phyloP scores from a whole-genome alignment of 2,113 vertebrate species.

The Lampris megalopsis region DNA sequence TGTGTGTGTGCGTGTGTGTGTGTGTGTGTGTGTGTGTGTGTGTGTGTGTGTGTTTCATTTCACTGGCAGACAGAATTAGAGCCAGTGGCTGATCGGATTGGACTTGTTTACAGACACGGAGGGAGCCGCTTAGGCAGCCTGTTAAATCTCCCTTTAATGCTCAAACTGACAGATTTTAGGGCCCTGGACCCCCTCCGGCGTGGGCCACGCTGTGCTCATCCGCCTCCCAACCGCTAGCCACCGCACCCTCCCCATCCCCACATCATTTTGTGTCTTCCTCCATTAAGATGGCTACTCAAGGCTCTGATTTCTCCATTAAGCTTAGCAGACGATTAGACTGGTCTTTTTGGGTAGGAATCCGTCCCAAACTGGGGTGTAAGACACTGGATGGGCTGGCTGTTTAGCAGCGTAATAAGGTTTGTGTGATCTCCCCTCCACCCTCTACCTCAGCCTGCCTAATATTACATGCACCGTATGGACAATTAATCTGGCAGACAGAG shows the following conservation, averaged over 20 bases:
- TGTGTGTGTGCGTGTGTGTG: constrained; percentile 31
- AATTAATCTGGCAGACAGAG: constrained; percentile 71
- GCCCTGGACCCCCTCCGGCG: constrained; percentile 69
- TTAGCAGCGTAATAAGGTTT: constrained; percentile 47
- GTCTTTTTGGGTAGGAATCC: constrained; percentile 67
- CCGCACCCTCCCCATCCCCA: constrained; percentile 34
- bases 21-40: constrained; percentile 47
- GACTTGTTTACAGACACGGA: constrained; percentile 87
- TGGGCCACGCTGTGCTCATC: constrained; percentile 33
- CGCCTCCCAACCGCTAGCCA: constrained; percentile 22
- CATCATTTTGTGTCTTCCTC: constrained; percentile 73
- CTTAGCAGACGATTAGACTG: constrained; percentile 68
- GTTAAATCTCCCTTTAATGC: constrained; percentile 88
- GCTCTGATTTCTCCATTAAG: constrained; percentile 68
- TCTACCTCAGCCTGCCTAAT: constrained; percentile 49
- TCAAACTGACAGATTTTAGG: constrained; percentile 85
- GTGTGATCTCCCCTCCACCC: constrained; percentile 14
- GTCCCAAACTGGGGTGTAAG: constrained; percentile 65
- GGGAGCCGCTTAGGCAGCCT: constrained; percentile 81
- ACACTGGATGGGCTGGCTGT: constrained; percentile 45
- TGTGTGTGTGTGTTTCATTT: constrained; percentile 73
- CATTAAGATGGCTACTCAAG: constrained; percentile 80
- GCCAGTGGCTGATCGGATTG: constrained; percentile 86
- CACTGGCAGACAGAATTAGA: constrained; percentile 85
- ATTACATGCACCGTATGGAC: constrained; percentile 67